phyloP scores from a whole-genome alignment of 2,888 invertebrate genomes.

The Melinaea marsaeus region DNA sequence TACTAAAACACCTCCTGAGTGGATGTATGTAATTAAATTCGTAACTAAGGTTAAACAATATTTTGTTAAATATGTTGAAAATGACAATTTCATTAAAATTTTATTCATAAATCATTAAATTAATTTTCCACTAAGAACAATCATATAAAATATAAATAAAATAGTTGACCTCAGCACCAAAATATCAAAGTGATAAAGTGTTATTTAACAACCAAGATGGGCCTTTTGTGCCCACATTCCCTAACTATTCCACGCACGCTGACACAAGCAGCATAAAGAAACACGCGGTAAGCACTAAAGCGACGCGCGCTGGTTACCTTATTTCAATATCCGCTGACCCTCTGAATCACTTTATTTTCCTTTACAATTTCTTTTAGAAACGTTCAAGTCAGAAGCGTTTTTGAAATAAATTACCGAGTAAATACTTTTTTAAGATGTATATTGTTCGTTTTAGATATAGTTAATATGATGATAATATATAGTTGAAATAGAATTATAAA shows the following conservation, averaged over 20 bases:
- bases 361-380: slow-evolving; percentile 12
- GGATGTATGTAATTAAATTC: no score
- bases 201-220: slow-evolving; percentile 5
- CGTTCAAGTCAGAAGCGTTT: slow-evolving; percentile 7
- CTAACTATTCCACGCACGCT: slow-evolving; percentile 9
- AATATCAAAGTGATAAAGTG: neutral
- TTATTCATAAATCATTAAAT: no score
- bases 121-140: no score
- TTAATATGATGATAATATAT: neutral
- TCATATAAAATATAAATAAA: neutral
- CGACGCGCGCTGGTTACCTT: slow-evolving; percentile 10
- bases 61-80: no score
- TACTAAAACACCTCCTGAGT: no score
- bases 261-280: slow-evolving; percentile 14
- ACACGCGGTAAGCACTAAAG: slow-evolving; percentile 8
- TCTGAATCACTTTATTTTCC: slow-evolving; percentile 19
- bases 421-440: neutral
- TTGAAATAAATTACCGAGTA: neutral
- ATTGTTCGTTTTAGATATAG: neutral
- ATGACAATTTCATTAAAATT: no score
- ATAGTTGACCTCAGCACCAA: neutral
- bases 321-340: slow-evolving; percentile 21
- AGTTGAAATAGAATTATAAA: no score
- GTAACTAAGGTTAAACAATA: no score
- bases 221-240: slow-evolving; percentile 5